Conservation (phyloP, 2,113 vertebrate genomes). For the Empidonax alnorum region DNA sequence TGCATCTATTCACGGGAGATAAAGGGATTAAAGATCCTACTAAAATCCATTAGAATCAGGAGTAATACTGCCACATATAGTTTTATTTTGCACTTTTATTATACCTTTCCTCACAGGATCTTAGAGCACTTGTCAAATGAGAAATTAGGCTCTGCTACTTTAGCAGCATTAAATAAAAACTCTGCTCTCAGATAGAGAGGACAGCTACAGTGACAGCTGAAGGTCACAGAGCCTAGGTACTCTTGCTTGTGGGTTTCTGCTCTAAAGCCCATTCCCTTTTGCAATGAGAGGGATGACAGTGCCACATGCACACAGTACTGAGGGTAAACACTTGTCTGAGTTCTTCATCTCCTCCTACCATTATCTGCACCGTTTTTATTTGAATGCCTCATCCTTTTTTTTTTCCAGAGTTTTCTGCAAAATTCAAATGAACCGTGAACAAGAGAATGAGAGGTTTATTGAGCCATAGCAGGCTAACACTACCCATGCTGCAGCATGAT, state of each 20-base stretch:
- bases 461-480: conserved; percentile 66
- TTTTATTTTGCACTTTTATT: conserved; percentile 65
- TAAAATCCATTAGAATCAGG: conserved; percentile 60
- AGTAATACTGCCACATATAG: conserved; percentile 50
- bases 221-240: conserved; percentile 29
- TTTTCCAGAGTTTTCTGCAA: conserved; percentile 63
- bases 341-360: conserved; percentile 67
- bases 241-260: conserved; percentile 1
- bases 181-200: conserved; percentile 8
- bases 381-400: conserved; percentile 47
- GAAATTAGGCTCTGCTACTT: conserved; percentile 51
- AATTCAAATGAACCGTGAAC: conserved; percentile 73
- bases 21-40: conserved; percentile 57
- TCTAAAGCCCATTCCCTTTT: conserved; percentile 42
- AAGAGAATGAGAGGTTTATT: conserved; percentile 68
- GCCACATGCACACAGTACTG: conserved; percentile 26
- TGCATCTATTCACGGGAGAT: conserved; percentile 49
- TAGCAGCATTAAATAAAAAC: conserved; percentile 33
- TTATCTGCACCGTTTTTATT: conserved; percentile 63
- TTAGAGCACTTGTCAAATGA: conserved; percentile 48
- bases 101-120: conserved; percentile 29
- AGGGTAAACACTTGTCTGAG: conserved; percentile 66
- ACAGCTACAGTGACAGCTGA: conserved; percentile 23
- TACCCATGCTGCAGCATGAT: conserved; percentile 62
- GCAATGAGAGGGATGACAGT: conserved; percentile 49